Conservation (phyloP, 2,113 vertebrate genomes). For the Sebastes schlegelii region DNA sequence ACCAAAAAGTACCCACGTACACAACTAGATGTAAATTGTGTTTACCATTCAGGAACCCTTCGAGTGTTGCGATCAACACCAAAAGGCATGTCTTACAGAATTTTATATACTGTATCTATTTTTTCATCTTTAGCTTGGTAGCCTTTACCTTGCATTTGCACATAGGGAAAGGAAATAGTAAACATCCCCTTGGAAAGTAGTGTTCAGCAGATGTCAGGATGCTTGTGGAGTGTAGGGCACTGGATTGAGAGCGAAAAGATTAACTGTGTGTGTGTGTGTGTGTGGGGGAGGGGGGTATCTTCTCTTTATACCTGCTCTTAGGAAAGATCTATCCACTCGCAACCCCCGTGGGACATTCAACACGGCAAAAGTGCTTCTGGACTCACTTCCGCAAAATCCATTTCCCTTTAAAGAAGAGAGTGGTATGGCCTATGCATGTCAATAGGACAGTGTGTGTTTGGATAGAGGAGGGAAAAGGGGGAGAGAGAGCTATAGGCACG, state of each 20-base stretch:
- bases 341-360: constrained; percentile 58
- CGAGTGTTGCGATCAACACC: neutral
- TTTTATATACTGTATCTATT: neutral
- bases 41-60: neutral
- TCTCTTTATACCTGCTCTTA: constrained; percentile 36
- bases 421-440: constrained; percentile 63
- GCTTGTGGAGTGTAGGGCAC: neutral
- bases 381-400: constrained; percentile 70
- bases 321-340: constrained; percentile 49
- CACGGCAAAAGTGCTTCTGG: constrained; percentile 63
- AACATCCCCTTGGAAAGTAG: constrained; percentile 7
- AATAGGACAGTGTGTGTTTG: constrained; percentile 56
- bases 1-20: neutral
- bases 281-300: constrained; percentile 3
- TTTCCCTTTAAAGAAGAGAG: constrained; percentile 70
- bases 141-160: constrained; percentile 21
- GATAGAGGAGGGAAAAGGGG: constrained; percentile 17
- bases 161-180: constrained; percentile 21
- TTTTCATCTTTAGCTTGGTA: neutral
- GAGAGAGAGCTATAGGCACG: constrained; percentile 8
- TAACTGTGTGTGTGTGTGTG: constrained; percentile 16
- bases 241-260: constrained; percentile 31
- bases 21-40: neutral
- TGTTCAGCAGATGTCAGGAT: constrained; percentile 18
- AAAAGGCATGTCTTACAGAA: constrained; percentile 26